phyloP scores from a whole-genome alignment of 2,797 vertebrate species.

The Gymnothorax reevesii region DNA sequence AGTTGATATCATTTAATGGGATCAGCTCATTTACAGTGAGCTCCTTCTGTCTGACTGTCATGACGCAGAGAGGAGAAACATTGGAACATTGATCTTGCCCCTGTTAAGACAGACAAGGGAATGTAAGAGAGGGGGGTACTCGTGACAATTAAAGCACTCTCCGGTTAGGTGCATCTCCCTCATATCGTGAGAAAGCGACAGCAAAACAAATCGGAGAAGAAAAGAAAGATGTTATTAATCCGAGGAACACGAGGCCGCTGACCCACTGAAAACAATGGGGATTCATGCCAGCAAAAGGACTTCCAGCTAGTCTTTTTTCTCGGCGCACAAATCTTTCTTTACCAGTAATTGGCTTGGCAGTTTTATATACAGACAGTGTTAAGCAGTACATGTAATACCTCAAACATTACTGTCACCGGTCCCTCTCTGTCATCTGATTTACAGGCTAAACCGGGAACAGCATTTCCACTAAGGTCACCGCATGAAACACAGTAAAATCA shows the following conservation, averaged over 20 bases:
- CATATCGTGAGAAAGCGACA: slow-evolving; percentile 42
- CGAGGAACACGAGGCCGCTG: slow-evolving; percentile 53
- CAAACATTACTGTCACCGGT: slow-evolving; percentile 38
- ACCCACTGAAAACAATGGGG: slow-evolving; percentile 50
- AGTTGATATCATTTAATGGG: slow-evolving; percentile 76
- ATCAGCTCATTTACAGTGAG: slow-evolving; percentile 59
- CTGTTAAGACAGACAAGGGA: slow-evolving; percentile 49
- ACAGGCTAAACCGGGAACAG: neutral
- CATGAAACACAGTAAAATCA: neutral
- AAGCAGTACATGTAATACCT: slow-evolving; percentile 45
- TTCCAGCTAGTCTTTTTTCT: slow-evolving; percentile 24
- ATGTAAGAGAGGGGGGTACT: slow-evolving; percentile 24
- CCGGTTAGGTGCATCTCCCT: slow-evolving; percentile 51
- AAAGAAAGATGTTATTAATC: slow-evolving; percentile 53
- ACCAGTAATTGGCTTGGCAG: slow-evolving; percentile 52
- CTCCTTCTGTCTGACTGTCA: slow-evolving; percentile 35
- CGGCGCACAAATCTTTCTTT: slow-evolving; percentile 42
- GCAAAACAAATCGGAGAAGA: slow-evolving; percentile 49
- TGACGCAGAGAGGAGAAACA: slow-evolving; percentile 36
- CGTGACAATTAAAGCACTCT: slow-evolving; percentile 53
- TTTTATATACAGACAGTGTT: slow-evolving; percentile 41
- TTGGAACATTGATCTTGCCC: slow-evolving; percentile 51
- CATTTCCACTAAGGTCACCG: slow-evolving; percentile 9
- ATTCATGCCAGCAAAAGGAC: slow-evolving; percentile 42
- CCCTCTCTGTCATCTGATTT: slow-evolving; percentile 11